Evolutionary conservation across 2,113 vertebrate genomes (phyloP).

Genomic region (Vulpes lagopus): DNA sequence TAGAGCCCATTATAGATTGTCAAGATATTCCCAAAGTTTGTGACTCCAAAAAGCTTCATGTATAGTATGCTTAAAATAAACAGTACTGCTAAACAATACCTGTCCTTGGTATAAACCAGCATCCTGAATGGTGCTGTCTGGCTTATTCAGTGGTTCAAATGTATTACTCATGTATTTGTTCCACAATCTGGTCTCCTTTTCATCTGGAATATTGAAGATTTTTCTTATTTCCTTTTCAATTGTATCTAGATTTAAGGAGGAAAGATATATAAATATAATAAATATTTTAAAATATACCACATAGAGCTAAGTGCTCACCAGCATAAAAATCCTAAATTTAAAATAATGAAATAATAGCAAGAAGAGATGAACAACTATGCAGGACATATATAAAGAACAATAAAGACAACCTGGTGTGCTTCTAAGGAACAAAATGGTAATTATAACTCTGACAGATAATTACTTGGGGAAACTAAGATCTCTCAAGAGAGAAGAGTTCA

Average conservation of each 20-base stretch:
- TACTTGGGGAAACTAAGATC: constrained; percentile 31
- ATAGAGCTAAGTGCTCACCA: constrained; percentile 40
- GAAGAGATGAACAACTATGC: not conserved
- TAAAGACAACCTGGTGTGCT: not conserved
- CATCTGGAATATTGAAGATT: constrained; percentile 97
- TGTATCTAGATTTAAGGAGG: constrained; percentile 90
- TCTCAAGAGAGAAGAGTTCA: constrained; percentile 44
- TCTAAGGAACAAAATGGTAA: not conserved
- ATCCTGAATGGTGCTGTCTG: constrained; percentile 99
- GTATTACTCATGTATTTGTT: constrained; percentile 99
- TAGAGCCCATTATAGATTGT: not conserved
- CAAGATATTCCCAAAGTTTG: not conserved
- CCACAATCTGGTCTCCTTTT: constrained; percentile 98
- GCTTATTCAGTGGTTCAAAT: constrained; percentile 98
- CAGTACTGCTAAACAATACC: constrained; percentile 87
- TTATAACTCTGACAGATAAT: constrained; percentile 45
- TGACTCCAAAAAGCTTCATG: constrained; percentile 42
- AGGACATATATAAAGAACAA: not conserved
- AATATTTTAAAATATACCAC: constrained; percentile 61
- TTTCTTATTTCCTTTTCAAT: constrained; percentile 99
- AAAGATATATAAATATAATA: constrained; percentile 72
- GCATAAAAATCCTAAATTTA: constrained; percentile 58
- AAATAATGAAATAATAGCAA: constrained; percentile 41
- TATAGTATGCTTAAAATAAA: constrained; percentile 44
- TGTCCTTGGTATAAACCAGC: constrained; percentile 99